phyloP scores from a whole-genome alignment of 2,888 invertebrate species.

The Hipparchia sbordonii region DNA sequence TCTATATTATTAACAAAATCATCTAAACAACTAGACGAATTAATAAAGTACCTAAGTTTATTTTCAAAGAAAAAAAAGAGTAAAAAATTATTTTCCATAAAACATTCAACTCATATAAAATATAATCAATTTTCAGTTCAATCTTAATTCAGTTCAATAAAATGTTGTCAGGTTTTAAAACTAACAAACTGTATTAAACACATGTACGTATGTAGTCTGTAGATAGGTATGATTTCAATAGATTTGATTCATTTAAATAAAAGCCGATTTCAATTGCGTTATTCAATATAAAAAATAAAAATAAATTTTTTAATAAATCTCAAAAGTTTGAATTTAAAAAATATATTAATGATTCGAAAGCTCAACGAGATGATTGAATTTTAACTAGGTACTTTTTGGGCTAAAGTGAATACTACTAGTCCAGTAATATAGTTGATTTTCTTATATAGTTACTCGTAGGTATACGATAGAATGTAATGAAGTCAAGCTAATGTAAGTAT shows the following conservation, averaged over 20 bases:
- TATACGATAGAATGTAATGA: too few relatives aligned
- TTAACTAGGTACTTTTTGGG: too few relatives aligned
- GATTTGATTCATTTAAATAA: background rate
- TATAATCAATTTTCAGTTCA: conserved; percentile 1
- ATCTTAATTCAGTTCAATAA: background rate
- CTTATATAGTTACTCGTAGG: too few relatives aligned
- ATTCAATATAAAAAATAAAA: background rate
- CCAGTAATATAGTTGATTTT: too few relatives aligned
- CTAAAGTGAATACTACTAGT: too few relatives aligned
- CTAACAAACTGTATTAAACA: conserved; percentile 10
- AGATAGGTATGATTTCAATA: background rate
- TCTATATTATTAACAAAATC: too few relatives aligned
- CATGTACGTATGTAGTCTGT: too few relatives aligned
- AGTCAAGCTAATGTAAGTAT: too few relatives aligned
- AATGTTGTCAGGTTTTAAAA: background rate
- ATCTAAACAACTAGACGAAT: too few relatives aligned
- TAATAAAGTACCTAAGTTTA: too few relatives aligned
- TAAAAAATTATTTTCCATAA: background rate
- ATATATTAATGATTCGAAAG: background rate
- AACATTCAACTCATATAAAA: background rate
- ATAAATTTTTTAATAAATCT: background rate
- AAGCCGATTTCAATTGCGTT: conserved; percentile 2
- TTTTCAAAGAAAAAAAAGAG: too few relatives aligned
- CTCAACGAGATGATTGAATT: background rate
- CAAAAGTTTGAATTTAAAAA: background rate